Evolutionary conservation across 2,113 vertebrate species (phyloP), one percentile per base, ranked within the genome.

Genomic region (Varanus komodoensis): DNA sequence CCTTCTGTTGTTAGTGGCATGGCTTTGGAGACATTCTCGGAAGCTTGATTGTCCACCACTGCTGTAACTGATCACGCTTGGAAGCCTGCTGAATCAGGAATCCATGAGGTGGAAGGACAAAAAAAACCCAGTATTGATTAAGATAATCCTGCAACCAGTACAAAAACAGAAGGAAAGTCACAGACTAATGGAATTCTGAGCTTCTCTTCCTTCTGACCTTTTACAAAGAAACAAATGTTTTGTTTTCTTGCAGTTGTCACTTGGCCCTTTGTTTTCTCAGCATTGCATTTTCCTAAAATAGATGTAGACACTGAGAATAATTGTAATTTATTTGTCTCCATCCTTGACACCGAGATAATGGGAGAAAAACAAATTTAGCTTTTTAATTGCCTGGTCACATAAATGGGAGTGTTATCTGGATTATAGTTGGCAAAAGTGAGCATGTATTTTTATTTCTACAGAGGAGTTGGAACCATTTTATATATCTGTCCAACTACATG

Each of bases 191-290:
- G 93, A 94, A 93, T 93, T 87, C 92, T 54, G 4, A 64, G 11
- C 71, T 88, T 69, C 48, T 89, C 77, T 82, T n/a, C 32, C 29
- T 71, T 25, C 25, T 71, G 61, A 86, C 82, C 64, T 64, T 44
- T 14, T 32, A 87, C 11, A 19, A 29, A 92, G 79, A 73, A 14
- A 15, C 44, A 75, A 79, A 52, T 89, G 85, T 84, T 82, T 61
- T 93, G n/a, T 86, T 32, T 93, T 90, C 48, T 52, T 71, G 57
- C 90, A 29, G 86, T 92, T 91, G 90, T 94, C 90, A 84, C 91
- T 84, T 78, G 69, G 81, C 69, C 71, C 3, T 89, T 95, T 94
- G 92, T 94, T 92, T 86, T 79, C 52, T 91, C 75, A 61, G 69
- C 25, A 2, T 0, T 89, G 75, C 84, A 3, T 81, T 81, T 92